Percentiles rank a stretch among this genome's conserved stretches.
Conservation (phyloP, 2,113 vertebrate genomes). For the Pseudorectes ferrugineus region DNA sequence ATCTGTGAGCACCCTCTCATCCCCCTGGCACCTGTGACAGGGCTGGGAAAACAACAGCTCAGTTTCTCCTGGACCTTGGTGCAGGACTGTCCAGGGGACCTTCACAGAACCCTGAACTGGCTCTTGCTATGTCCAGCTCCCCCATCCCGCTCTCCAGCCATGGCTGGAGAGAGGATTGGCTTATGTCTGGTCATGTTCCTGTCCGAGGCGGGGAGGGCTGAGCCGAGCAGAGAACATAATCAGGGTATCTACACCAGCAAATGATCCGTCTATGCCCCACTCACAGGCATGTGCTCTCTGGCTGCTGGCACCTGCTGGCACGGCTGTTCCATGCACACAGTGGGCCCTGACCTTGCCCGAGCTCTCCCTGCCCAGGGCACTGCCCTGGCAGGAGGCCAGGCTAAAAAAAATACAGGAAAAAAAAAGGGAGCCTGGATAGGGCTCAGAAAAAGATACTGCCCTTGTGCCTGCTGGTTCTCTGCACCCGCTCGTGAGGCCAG, state of each 20-base stretch:
- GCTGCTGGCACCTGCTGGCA: not conserved
- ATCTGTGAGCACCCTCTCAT: not conserved
- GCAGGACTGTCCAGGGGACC: not conserved
- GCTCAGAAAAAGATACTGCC: not conserved
- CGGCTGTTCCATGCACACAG: not conserved
- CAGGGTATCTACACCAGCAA: not conserved
- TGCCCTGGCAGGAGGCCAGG: not conserved
- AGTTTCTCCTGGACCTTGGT: not conserved
- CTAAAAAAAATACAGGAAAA: rapidly evolving
- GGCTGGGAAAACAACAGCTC: not conserved
- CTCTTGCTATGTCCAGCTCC: rapidly evolving
- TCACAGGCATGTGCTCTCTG: rapidly evolving
- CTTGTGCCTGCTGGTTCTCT: not conserved
- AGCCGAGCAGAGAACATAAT: not conserved
- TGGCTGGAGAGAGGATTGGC: not conserved
- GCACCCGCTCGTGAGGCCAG: rapidly evolving
- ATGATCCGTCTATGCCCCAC: rapidly evolving
- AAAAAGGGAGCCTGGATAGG: not conserved
- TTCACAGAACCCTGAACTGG: not conserved
- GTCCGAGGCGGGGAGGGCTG: rapidly evolving
- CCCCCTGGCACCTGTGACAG: not conserved
- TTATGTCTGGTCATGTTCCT: rapidly evolving
- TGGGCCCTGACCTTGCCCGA: not conserved
- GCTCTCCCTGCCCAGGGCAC: not conserved
- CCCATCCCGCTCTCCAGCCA: not conserved